phyloP scores from a whole-genome alignment of 2,113 vertebrate genomes.

The Cairina moschata region DNA sequence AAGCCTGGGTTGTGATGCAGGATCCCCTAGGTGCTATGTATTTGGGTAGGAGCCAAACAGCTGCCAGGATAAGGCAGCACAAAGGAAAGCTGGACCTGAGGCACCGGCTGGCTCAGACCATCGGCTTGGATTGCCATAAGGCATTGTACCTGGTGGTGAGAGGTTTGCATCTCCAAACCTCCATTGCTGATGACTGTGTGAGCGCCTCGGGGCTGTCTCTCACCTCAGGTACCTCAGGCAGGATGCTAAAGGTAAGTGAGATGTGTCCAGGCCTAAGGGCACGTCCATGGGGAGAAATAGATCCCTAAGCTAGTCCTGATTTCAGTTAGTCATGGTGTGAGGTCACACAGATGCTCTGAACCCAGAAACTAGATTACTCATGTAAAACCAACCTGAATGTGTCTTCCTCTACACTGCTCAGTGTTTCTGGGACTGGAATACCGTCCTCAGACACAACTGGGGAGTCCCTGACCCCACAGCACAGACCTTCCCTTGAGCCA shows the following conservation, averaged over 20 bases:
- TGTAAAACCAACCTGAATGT: not conserved
- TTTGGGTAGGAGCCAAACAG: not conserved
- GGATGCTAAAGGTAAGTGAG: not conserved
- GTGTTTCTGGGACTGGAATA: not conserved
- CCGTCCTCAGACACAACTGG: too few species aligned
- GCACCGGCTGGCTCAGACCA: not conserved
- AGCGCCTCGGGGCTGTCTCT: not conserved
- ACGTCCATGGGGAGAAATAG: fast-evolving
- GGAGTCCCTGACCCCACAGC: not conserved
- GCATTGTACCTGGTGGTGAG: not conserved
- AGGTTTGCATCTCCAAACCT: not conserved
- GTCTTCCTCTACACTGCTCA: not conserved
- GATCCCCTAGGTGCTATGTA: not conserved
- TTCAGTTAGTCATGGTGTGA: not conserved
- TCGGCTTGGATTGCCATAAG: not conserved
- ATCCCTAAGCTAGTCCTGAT: not conserved
- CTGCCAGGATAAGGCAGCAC: not conserved
- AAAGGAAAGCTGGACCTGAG: not conserved
- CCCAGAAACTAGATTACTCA: fast-evolving
- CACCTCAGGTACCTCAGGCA: not conserved
- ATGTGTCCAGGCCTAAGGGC: not conserved
- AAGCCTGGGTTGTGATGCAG: not conserved
- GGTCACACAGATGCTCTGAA: not conserved
- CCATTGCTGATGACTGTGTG: not conserved
- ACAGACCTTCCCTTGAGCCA: fast-evolving